A percentile compares a stretch with the other conserved stretches of the same genome.
Conservation (phyloP, 1,140 invertebrate species). For the Caenorhabditis elegans region WBcel235 BX284606.5:11269501-11270000, state of each 20-base stretch:
- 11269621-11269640: not conserved
- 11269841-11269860: not conserved
- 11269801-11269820: not conserved
- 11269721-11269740: slow-evolving; percentile 22
- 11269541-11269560: not conserved
- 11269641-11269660: not conserved
- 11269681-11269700: slow-evolving; percentile 33
- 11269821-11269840: not conserved
- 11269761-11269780: not conserved
- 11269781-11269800: slow-evolving; percentile 14
- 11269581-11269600: not conserved
- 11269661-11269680: not conserved
- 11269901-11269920: not conserved
- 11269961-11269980: not conserved
- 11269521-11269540: not conserved
- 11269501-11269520: not conserved
- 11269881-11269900: too few species aligned
- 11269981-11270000: not conserved
- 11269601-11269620: not conserved
- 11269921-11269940: not conserved
- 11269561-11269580: not conserved
- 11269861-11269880: not conserved
- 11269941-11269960: not conserved
- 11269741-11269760: slow-evolving; percentile 26
- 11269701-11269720: slow-evolving; percentile 33